These are phyloP conservation scores for Hyperoplus immaculatus DNA, from an alignment of 2,797 vertebrate genomes.

Conservation along the genomic window DNA sequence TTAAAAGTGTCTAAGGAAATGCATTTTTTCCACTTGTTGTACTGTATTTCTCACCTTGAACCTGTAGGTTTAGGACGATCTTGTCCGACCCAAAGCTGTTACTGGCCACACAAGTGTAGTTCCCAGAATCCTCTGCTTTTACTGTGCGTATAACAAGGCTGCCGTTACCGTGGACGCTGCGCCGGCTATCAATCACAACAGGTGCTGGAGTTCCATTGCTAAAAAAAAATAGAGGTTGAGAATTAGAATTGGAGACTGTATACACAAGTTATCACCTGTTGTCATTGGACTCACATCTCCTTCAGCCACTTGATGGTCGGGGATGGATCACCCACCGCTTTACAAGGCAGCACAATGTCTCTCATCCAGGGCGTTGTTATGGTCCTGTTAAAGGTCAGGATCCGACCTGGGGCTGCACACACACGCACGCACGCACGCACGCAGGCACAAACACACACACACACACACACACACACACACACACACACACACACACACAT, in stretches of 20 bases:
- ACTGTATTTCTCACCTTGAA: slow-evolving; percentile 89
- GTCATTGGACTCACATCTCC: slow-evolving; percentile 90
- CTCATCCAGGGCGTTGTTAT: slow-evolving; percentile 99
- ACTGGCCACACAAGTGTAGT: slow-evolving; percentile 95
- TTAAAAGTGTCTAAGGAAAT: neutral
- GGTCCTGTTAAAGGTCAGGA: slow-evolving; percentile 96
- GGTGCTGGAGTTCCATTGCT: slow-evolving; percentile 95
- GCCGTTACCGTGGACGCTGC: slow-evolving; percentile 94
- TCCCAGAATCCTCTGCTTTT: slow-evolving; percentile 97
- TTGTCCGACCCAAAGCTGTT: slow-evolving; percentile 98
- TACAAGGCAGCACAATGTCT: slow-evolving; percentile 95
- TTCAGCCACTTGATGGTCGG: slow-evolving; percentile 99
- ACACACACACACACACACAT: slow-evolving; percentile 5
- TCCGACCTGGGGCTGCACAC: slow-evolving; percentile 91
- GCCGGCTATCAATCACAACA: slow-evolving; percentile 94
- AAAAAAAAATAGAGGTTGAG: slow-evolving; percentile 52
- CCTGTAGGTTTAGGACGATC: slow-evolving; percentile 95
- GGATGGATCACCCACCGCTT: slow-evolving; percentile 94
- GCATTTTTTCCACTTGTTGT: neutral
- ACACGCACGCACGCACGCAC: neutral
- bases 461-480: no score
- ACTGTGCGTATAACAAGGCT: slow-evolving; percentile 97
- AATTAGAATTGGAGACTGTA: neutral
- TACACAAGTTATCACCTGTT: no score
- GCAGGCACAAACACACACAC: no score